These are phyloP conservation scores for Burhinus oedicnemus DNA, from an alignment of 2,113 vertebrate species.

Conservation along the genomic window DNA sequence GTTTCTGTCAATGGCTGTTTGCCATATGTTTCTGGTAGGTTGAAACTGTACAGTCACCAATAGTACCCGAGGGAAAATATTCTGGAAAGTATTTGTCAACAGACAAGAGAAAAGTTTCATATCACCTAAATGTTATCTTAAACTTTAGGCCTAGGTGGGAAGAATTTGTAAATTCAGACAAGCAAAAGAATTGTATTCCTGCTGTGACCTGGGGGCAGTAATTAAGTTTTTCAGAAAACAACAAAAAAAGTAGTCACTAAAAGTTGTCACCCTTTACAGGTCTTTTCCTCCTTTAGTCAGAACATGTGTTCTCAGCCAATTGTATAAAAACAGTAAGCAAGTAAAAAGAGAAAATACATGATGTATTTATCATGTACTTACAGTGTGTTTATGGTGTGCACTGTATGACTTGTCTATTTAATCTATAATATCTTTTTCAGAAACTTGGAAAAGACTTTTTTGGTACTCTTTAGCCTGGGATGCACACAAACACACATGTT, in stretches of 20 bases:
- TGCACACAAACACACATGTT: background rate
- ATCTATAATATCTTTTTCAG: background rate
- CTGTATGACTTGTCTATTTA: background rate
- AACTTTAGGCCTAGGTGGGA: background rate
- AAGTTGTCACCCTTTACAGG: background rate
- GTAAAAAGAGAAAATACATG: background rate
- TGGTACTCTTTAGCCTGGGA: background rate
- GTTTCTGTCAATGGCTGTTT: background rate
- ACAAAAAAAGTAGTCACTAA: background rate
- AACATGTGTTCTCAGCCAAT: background rate
- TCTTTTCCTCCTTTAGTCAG: background rate
- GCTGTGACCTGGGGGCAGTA: background rate
- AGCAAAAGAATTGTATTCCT: conserved; percentile 20
- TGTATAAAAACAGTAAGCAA: background rate
- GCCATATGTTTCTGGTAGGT: background rate
- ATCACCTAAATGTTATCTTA: background rate
- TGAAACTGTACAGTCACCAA: background rate
- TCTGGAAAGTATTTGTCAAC: background rate
- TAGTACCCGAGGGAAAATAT: background rate
- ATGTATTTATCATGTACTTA: background rate
- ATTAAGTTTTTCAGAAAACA: conserved; percentile 17
- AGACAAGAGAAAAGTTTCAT: background rate
- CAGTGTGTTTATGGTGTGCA: background rate
- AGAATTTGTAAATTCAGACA: background rate
- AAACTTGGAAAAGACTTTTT: background rate